Percentiles rank a stretch among this genome's conserved stretches.
Evolutionary conservation across 2,113 vertebrate genomes (phyloP).

Genomic region (Rhodinocichla rosea): DNA sequence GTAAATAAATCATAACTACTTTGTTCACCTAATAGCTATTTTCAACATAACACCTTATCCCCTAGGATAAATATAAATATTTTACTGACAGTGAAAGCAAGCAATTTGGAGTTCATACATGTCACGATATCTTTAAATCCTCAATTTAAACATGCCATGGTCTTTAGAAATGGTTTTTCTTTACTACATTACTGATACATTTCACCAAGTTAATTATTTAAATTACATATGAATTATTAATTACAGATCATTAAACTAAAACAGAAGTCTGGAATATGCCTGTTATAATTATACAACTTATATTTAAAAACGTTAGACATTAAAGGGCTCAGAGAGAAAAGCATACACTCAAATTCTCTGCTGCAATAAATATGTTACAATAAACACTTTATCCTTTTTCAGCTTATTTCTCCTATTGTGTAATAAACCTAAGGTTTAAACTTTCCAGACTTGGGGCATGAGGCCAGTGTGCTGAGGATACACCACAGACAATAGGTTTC

Average conservation of each 20-base stretch:
- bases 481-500: constrained; percentile 79
- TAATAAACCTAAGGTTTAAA: constrained; percentile 25
- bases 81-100: constrained; percentile 29
- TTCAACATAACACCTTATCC: neutral
- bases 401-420: constrained; percentile 1
- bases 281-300: neutral
- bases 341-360: neutral
- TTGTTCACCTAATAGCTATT: neutral
- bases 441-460: constrained; percentile 27
- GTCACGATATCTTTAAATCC: neutral
- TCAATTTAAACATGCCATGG: neutral
- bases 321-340: neutral
- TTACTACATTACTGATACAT: constrained; percentile 16
- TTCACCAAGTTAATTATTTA: constrained; percentile 59
- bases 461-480: constrained; percentile 36
- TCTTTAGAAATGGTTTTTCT: constrained; percentile 33
- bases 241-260: neutral
- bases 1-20: neutral
- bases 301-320: neutral
- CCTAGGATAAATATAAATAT: constrained; percentile 32
- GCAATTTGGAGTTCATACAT: neutral
- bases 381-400: neutral
- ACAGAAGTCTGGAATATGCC: neutral
- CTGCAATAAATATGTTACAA: neutral
- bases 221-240: constrained; percentile 61